Evolutionary conservation across 2,113 vertebrate genomes (phyloP).

Genomic region (Prinia subflava): DNA sequence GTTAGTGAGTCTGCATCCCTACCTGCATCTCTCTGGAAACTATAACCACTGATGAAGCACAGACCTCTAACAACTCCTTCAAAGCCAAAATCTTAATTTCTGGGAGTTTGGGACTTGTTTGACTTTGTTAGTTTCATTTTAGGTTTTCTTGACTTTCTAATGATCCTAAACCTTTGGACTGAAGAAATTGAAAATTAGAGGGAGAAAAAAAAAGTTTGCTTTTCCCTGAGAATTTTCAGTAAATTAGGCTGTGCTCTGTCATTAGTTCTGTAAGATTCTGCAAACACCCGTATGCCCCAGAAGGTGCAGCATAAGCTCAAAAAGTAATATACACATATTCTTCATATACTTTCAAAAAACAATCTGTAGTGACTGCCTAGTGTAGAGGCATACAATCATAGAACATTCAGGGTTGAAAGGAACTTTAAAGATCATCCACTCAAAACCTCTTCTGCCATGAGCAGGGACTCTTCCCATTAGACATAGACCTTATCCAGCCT

Average conservation of each 20-base stretch:
- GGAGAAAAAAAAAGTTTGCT: background rate
- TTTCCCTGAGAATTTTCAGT: background rate
- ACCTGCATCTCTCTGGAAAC: background rate
- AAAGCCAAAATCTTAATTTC: background rate
- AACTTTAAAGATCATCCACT: background rate
- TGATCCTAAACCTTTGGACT: background rate
- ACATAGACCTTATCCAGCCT: background rate
- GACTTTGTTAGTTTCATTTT: background rate
- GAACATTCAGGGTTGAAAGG: background rate
- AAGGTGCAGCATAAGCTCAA: background rate
- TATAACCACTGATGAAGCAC: background rate
- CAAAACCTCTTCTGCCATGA: background rate
- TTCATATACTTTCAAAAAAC: background rate
- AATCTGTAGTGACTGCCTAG: background rate
- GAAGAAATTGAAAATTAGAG: background rate
- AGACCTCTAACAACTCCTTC: background rate
- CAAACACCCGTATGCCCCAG: background rate
- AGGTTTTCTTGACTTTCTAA: background rate
- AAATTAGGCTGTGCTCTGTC: background rate
- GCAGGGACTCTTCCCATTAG: background rate
- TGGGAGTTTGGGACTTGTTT: background rate
- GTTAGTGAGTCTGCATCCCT: background rate
- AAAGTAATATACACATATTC: background rate
- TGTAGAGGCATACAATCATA: background rate
- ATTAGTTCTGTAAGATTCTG: background rate